Evolutionary conservation across 2,888 invertebrate genomes (phyloP).

Genomic region (Smittia sp.): DNA sequence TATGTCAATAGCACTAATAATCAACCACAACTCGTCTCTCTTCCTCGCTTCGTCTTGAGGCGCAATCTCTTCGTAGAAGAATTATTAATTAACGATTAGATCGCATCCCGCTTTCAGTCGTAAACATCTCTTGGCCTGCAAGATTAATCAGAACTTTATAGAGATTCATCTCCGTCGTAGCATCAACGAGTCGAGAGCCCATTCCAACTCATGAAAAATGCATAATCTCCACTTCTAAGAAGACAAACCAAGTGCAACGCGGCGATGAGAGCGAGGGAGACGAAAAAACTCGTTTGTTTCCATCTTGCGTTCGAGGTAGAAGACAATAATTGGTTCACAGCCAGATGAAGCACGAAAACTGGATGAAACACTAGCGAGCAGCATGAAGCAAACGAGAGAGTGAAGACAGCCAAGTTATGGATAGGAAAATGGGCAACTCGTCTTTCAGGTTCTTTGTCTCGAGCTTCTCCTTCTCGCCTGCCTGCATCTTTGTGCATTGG

Average conservation of each 20-base stretch:
- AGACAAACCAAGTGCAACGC: background rate
- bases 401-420: conserved; percentile 11
- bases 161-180: background rate
- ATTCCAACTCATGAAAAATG: conserved; percentile 8
- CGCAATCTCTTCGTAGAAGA: background rate
- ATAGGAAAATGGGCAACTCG: conserved; percentile 18
- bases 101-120: background rate
- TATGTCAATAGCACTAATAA: conserved; percentile 32
- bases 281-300: conserved; percentile 9
- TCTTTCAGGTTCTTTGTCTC: conserved; percentile 24
- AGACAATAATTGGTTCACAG: conserved; percentile 31
- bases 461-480: background rate
- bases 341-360: conserved; percentile 22
- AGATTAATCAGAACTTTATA: too few species aligned
- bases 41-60: background rate
- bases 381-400: background rate
- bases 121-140: background rate
- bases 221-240: conserved; percentile 15
- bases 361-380: background rate
- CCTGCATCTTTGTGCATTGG: background rate
- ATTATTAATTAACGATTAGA: background rate
- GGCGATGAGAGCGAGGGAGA: background rate
- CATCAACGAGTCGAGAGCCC: background rate
- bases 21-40: background rate
- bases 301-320: conserved; percentile 5